A percentile compares a stretch with the other conserved stretches of the same genome.
Evolutionary conservation across 2,797 vertebrate genomes (phyloP).

Genomic region (Poecilia picta): DNA sequence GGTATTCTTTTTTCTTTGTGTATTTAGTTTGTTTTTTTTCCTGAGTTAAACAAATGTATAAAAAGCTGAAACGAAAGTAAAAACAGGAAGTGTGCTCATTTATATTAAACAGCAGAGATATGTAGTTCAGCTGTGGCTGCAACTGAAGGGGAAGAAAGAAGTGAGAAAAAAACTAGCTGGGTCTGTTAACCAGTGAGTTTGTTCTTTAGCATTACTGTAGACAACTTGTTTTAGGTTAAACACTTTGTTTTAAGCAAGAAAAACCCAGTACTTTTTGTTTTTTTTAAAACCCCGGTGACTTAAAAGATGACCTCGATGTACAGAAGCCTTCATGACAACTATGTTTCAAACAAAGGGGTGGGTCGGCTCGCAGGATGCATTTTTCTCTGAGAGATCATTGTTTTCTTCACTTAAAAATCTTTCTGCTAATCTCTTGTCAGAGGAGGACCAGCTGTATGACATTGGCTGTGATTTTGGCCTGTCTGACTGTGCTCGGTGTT

Average conservation of each 20-base stretch:
- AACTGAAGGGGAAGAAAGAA: conserved; percentile 20
- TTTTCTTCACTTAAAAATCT: neutral
- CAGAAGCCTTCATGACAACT: conserved; percentile 58
- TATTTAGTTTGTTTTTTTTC: neutral
- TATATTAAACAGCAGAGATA: neutral
- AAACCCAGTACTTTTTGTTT: neutral
- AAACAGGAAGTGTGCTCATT: conserved; percentile 66
- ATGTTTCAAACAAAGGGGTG: conserved; percentile 70
- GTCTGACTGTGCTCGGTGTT: conserved; percentile 62
- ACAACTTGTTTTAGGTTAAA: neutral
- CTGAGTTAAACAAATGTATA: neutral
- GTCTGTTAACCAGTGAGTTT: conserved; percentile 54
- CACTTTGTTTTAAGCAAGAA: neutral
- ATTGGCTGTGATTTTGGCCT: conserved; percentile 50
- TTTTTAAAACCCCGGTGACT: neutral
- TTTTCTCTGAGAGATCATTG: too few relatives aligned
- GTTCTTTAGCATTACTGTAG: conserved; percentile 14
- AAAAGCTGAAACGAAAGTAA: conserved; percentile 72
- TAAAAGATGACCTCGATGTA: conserved; percentile 62
- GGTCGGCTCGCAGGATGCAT: neutral
- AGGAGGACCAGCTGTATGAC: conserved; percentile 46
- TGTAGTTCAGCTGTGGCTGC: conserved; percentile 7
- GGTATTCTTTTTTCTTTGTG: neutral
- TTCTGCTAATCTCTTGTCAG: conserved; percentile 28
- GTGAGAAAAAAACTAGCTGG: neutral